Base-by-base conservation (phyloP, 2,113 vertebrate species). In the Austrofundulus limnaeus region DNA sequence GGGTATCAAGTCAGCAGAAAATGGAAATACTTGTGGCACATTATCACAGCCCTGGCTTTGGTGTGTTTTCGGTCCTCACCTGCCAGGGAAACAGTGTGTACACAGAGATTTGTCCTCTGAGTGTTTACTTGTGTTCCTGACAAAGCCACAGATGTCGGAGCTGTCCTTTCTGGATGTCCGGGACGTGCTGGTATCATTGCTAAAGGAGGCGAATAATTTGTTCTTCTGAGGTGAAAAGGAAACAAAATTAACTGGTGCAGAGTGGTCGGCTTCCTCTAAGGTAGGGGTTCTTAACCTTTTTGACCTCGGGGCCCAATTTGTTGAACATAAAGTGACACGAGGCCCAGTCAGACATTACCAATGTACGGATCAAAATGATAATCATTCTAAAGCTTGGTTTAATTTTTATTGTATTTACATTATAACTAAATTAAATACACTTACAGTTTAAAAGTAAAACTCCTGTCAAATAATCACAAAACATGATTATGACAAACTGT, bases 201-300 rank as follows among this genome's bases (percentile, higher is more conserved):
- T 23, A 37, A 79, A 61, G 60, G 66, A 65, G 82, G 87, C 72
- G 85, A 77, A 87, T 84, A 50, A 86, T 90, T 82, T 78, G 83
- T 87, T 68, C 63, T 56, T 60, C 42, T 67, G 70, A 84, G 75
- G 72, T 64, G 72, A 71, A 58, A 66, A 55, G 21, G 70, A 42
- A 51, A 72, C 63, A 65, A 67, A 87, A 88, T 89, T 83, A 84
- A 75, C 85, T 51, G 31, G 25, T 41, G 75, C 59, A 62, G 66
- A 77, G 53, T 62, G 55, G 52, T 45, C 53, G 21, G 54, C 41
- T 52, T 60, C 23, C 28, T n/a, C n/a, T n/a, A n/a, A n/a, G n/a
- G n/a, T n/a, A n/a, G n/a, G n/a, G n/a, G n/a, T n/a, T n/a, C n/a
- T n/a, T n/a, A n/a, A n/a, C n/a, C n/a, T n/a, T n/a, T n/a, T n/a